These are phyloP conservation scores for Triplophysa bombifrons DNA, from an alignment of 2,797 vertebrate genomes.

Conservation along the genomic window DNA sequence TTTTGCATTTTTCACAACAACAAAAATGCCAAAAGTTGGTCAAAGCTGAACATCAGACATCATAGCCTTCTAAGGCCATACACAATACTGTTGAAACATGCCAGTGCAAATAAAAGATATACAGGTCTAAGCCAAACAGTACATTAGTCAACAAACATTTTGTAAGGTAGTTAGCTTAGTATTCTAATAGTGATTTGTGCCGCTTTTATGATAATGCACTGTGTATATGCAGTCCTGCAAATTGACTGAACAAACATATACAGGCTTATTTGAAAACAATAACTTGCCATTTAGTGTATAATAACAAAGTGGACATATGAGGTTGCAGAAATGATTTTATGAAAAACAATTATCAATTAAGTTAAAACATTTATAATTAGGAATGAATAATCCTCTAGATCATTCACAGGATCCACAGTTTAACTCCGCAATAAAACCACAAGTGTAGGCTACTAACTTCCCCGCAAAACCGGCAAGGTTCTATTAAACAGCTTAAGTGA, in stretches of 20 bases:
- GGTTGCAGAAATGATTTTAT: no score
- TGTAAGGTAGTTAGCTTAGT: conserved; percentile 4
- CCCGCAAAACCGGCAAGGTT: conserved; percentile 25
- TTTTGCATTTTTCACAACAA: conserved; percentile 47
- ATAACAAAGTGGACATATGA: no score
- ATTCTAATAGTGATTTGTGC: conserved; percentile 72
- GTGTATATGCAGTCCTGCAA: conserved; percentile 78
- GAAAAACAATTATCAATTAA: background rate
- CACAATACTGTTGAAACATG: conserved; percentile 24
- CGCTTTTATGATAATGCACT: conserved; percentile 86
- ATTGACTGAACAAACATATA: conserved; percentile 87
- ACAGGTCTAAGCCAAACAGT: conserved; percentile 5
- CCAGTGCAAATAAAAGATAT: conserved; percentile 36
- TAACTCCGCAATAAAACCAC: background rate
- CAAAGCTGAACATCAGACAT: conserved; percentile 39
- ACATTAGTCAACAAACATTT: conserved; percentile 34
- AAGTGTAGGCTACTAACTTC: background rate
- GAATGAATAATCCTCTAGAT: conserved; percentile 6
- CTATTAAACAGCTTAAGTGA: conserved; percentile 68
- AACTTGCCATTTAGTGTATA: conserved; percentile 82
- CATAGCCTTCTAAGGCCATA: conserved; percentile 36
- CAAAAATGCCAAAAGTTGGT: conserved; percentile 26
- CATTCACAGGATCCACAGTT: background rate
- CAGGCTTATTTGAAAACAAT: conserved; percentile 86
- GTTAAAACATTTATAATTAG: background rate